Conservation (phyloP, 2,797 vertebrate species). For the Enteromius treurensis region DNA sequence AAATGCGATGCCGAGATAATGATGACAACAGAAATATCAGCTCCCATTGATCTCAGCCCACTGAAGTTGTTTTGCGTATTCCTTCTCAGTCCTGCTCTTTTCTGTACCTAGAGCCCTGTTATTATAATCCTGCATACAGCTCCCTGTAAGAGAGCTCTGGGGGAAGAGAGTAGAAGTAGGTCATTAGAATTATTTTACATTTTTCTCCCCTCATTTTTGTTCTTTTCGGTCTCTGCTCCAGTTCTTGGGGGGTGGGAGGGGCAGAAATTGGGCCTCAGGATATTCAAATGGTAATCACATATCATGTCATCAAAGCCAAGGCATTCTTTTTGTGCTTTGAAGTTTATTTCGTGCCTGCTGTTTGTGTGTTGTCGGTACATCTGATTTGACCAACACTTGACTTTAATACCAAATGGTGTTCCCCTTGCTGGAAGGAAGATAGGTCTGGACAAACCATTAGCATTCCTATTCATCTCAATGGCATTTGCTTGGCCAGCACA, state of each 20-base stretch:
- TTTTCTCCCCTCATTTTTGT: conserved; percentile 30
- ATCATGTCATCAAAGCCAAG: conserved; percentile 55
- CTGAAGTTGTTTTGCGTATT: conserved; percentile 37
- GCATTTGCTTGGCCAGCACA: neutral
- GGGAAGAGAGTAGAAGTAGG: conserved; percentile 51
- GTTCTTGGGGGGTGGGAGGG: conserved; percentile 43
- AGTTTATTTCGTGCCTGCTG: conserved; percentile 24
- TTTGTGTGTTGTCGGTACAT: conserved; percentile 25
- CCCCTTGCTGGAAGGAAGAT: neutral
- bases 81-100: conserved; percentile 8
- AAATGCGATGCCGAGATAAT: conserved; percentile 43
- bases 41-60: conserved; percentile 37
- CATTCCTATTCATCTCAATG: conserved; percentile 7
- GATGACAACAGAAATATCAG: conserved; percentile 44
- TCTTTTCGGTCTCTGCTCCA: conserved; percentile 43
- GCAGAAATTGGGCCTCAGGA: conserved; percentile 40
- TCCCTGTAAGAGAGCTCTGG: conserved; percentile 38
- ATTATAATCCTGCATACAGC: conserved; percentile 46
- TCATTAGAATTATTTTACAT: conserved; percentile 61
- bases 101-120: conserved; percentile 45
- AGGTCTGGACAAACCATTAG: conserved; percentile 10
- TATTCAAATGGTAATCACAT: conserved; percentile 55
- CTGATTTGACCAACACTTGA: conserved; percentile 32
- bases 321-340: conserved; percentile 47
- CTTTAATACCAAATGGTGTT: conserved; percentile 34